phyloP scores from a whole-genome alignment of 2,113 vertebrate genomes.

The Tragelaphus imberbis region DNA sequence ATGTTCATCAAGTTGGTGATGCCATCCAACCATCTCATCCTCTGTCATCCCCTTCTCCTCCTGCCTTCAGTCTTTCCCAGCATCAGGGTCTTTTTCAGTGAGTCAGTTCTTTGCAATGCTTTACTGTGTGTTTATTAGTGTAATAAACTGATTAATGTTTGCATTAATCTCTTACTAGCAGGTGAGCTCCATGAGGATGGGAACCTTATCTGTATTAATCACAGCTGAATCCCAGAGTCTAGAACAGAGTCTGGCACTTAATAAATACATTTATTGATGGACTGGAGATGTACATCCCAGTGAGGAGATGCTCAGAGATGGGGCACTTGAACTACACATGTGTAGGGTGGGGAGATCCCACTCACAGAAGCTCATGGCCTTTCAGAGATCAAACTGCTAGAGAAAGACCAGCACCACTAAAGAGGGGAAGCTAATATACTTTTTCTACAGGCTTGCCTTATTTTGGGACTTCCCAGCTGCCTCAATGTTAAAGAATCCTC shows the following conservation, averaged over 20 bases:
- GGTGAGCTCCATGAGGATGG: neutral
- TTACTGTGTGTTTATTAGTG: neutral
- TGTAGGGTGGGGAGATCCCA: neutral
- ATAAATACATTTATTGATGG: neutral
- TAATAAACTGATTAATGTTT: neutral
- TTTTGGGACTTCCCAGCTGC: neutral
- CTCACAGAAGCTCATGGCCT: neutral
- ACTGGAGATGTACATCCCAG: neutral
- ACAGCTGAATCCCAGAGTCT: neutral
- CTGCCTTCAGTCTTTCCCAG: neutral
- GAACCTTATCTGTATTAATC: neutral
- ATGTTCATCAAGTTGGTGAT: neutral
- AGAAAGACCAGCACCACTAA: neutral
- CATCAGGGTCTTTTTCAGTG: neutral
- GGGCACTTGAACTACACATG: neutral
- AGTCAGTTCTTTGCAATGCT: neutral
- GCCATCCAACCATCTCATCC: neutral
- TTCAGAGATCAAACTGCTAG: neutral
- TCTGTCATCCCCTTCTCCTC: neutral
- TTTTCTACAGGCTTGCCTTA: neutral
- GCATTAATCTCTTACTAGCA: neutral
- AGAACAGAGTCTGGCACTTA: neutral
- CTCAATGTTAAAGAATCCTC: neutral
- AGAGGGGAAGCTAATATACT: neutral
- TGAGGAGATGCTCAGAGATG: neutral